Percentiles rank a stretch among this genome's conserved stretches.
Conservation (phyloP, 2,888 invertebrate species). For the Scelioninae gen. 1 region DNA sequence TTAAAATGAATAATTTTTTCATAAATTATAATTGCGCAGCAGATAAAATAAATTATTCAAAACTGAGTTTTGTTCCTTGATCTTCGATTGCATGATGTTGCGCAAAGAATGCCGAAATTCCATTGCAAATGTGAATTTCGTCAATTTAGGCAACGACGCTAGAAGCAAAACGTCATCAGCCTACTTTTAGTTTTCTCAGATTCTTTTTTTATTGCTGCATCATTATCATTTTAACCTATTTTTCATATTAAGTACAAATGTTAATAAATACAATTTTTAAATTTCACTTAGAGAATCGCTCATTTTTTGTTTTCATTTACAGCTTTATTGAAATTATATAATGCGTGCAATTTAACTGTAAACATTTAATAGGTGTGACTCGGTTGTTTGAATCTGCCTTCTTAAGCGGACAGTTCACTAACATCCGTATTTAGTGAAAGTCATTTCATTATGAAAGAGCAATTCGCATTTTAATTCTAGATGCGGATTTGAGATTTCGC, state of each 20-base stretch:
- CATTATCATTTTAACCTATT: constrained; percentile 9
- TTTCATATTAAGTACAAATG: background rate
- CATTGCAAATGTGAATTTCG: constrained; percentile 20
- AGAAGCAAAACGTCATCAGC: constrained; percentile 45
- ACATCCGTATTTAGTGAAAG: constrained; percentile 57
- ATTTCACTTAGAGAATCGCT: background rate
- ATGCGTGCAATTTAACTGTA: constrained; percentile 19
- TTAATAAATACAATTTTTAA: background rate
- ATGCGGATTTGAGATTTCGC: too few relatives aligned
- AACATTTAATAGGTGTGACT: constrained; percentile 21
- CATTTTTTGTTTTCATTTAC: too few relatives aligned
- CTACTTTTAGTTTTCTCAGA: constrained; percentile 42
- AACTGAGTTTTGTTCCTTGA: background rate
- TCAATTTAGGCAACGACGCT: constrained; percentile 40
- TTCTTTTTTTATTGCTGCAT: constrained; percentile 51
- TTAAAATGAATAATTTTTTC: background rate
- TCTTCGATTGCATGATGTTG: constrained; percentile 2
- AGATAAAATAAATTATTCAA: background rate
- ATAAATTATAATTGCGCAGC: background rate
- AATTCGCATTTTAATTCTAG: too few relatives aligned
- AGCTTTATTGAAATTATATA: background rate
- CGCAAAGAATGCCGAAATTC: constrained; percentile 5
- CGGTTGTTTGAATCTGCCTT: constrained; percentile 11
- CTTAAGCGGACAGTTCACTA: constrained; percentile 30
- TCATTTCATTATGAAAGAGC: constrained; percentile 44